Evolutionary conservation across 1,140 invertebrate species (phyloP).

Genomic region (Trichogramma pretiosum): DNA sequence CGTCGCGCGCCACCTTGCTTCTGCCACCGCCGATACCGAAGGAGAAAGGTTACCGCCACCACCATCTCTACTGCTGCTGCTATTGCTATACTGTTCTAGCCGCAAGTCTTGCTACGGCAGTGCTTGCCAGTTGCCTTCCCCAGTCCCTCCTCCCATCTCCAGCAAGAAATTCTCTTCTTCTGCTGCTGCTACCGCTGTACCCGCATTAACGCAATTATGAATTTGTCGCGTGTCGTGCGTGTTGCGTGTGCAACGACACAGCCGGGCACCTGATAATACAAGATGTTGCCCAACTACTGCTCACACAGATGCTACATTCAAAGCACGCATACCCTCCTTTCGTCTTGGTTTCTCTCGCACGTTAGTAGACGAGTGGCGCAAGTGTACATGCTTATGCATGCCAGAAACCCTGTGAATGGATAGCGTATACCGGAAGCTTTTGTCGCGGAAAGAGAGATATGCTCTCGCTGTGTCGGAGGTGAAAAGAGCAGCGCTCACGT

Average conservation of each 20-base stretch:
- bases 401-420: too few relatives aligned
- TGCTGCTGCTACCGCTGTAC: constrained; percentile 17
- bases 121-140: not conserved
- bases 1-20: too few relatives aligned
- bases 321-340: not conserved
- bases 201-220: constrained; percentile 47
- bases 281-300: constrained; percentile 14
- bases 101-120: not conserved
- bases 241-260: too few relatives aligned
- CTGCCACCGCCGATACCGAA: too few relatives aligned
- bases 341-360: not conserved
- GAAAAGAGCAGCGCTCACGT: too few relatives aligned
- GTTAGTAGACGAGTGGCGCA: not conserved
- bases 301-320: not conserved
- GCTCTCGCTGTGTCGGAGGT: too few relatives aligned
- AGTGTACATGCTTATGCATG: not conserved
- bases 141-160: constrained; percentile 8
- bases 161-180: constrained; percentile 13
- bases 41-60: not conserved
- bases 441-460: too few relatives aligned
- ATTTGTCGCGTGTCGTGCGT: constrained; percentile 46
- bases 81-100: too few relatives aligned
- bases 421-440: too few relatives aligned
- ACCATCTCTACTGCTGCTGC: too few relatives aligned
- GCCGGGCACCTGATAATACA: constrained; percentile 37